phyloP scores from a whole-genome alignment of 2,113 vertebrate species.

The Tichodroma muraria region DNA sequence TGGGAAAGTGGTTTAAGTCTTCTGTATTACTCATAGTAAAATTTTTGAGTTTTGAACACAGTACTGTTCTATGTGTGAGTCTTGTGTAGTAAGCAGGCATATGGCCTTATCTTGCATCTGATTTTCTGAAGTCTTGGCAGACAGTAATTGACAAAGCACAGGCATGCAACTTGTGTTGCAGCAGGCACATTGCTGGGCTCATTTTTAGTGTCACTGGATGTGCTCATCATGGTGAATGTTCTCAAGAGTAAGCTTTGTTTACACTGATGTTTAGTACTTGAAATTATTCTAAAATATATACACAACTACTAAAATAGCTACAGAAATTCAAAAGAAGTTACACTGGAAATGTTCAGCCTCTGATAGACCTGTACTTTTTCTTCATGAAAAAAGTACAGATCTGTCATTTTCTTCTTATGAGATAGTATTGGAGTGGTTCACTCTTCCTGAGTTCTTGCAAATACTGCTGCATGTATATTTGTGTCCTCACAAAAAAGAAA shows the following conservation, averaged over 20 bases:
- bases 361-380: neutral
- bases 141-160: neutral
- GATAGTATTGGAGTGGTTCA: neutral
- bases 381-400: too few species aligned
- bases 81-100: neutral
- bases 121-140: conserved; percentile 24
- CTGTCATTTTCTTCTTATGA: neutral
- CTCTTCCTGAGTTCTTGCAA: neutral
- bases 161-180: neutral
- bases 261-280: neutral
- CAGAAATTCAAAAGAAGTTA: neutral
- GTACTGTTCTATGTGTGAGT: neutral
- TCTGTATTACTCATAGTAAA: neutral
- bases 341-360: neutral
- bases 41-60: neutral
- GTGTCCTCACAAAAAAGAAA: neutral
- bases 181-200: neutral
- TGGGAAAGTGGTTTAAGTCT: neutral
- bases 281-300: neutral
- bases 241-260: neutral
- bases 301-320: neutral
- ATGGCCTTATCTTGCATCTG: neutral
- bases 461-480: neutral
- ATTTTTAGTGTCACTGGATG: neutral
- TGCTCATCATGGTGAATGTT: neutral